Conservation (phyloP, 2,797 vertebrate species). For the Coilia nasus region DNA sequence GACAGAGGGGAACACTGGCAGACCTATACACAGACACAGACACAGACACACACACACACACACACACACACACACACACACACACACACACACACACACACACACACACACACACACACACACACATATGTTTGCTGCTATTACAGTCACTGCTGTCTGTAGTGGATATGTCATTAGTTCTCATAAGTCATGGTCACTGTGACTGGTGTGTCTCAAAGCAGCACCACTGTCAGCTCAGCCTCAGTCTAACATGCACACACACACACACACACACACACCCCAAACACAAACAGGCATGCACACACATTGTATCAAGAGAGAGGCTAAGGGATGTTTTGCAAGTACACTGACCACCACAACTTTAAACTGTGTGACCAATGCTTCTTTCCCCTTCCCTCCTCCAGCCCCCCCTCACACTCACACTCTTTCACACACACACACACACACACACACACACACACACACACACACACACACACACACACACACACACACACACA, state of each 20-base stretch:
- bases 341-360: not conserved
- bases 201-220: no score
- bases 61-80: not conserved
- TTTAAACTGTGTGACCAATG: not conserved
- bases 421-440: not conserved
- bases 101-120: conserved; percentile 13
- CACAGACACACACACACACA: not conserved
- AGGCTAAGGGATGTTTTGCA: not conserved
- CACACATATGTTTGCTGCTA: not conserved
- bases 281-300: not conserved
- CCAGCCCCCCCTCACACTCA: not conserved
- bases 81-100: not conserved
- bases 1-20: not conserved
- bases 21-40: no score
- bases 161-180: no score
- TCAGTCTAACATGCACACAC: no score
- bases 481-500: no score
- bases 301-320: not conserved
- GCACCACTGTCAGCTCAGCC: no score
- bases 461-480: not conserved
- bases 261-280: no score
- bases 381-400: not conserved
- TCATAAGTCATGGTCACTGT: no score
- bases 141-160: not conserved
- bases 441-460: not conserved